phyloP scores from a whole-genome alignment of 2,113 vertebrate species.

The Podilymbus podiceps region DNA sequence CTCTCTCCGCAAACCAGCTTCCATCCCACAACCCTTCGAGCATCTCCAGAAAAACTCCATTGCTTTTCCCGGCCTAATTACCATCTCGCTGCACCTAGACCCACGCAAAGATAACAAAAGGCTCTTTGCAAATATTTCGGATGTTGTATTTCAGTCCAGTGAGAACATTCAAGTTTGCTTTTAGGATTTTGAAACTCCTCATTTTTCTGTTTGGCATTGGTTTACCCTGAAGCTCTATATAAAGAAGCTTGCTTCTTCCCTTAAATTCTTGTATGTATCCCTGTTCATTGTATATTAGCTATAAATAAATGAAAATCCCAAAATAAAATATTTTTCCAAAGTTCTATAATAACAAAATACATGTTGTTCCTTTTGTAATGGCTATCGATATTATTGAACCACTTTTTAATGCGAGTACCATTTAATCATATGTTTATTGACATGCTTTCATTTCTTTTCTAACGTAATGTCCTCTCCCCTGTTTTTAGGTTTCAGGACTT shows the following conservation, averaged over 20 bases:
- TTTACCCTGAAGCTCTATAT: neutral
- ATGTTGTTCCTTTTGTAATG: neutral
- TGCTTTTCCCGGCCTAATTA: neutral
- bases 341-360: neutral
- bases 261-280: neutral
- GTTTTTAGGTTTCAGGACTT: neutral
- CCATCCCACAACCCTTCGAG: neutral
- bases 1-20: neutral
- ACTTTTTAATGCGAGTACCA: neutral
- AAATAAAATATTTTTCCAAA: neutral
- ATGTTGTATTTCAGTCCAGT: rapidly evolving
- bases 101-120: neutral
- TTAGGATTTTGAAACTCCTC: neutral
- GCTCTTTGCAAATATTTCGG: neutral
- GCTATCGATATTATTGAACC: constrained; percentile 38
- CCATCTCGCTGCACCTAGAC: rapidly evolving
- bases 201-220: neutral
- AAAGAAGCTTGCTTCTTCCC: neutral
- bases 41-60: neutral
- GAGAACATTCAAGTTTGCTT: neutral
- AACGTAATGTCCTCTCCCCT: neutral
- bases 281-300: neutral
- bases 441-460: neutral
- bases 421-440: neutral
- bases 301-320: neutral